Conservation (phyloP, 2,888 invertebrate genomes). For the Dusona sp. region DNA sequence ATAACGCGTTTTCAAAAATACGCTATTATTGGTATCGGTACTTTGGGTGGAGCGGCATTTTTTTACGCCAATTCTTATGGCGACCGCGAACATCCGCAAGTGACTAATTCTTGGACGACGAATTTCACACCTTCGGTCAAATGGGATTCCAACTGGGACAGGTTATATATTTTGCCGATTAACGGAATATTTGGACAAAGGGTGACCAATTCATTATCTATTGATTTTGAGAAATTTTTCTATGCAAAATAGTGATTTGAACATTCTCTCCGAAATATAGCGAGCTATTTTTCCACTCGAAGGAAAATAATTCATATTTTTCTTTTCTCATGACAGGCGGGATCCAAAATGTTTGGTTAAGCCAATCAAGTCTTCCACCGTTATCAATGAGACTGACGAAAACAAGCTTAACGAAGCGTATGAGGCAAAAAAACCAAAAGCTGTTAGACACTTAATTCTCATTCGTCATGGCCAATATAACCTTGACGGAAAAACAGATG, state of each 20-base stretch:
- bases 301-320: background rate
- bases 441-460: conserved; percentile 93
- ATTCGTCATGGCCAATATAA: conserved; percentile 98
- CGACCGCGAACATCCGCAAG: conserved; percentile 85
- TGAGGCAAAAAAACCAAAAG: conserved; percentile 87
- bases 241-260: background rate
- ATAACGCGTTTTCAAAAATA: conserved; percentile 87
- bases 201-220: background rate
- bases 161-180: conserved; percentile 84
- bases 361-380: conserved; percentile 84
- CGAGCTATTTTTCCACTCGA: background rate
- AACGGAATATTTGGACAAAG: background rate
- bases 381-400: conserved; percentile 86
- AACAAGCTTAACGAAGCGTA: conserved; percentile 89
- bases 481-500: conserved; percentile 89
- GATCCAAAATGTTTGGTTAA: conserved; percentile 90
- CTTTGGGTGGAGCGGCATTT: conserved; percentile 88
- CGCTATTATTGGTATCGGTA: conserved; percentile 87
- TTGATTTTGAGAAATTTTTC: background rate
- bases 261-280: background rate
- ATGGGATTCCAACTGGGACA: conserved; percentile 97
- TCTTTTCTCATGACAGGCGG: conserved; percentile 85
- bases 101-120: conserved; percentile 90
- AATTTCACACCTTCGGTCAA: conserved; percentile 88
- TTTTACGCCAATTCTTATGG: conserved; percentile 86